Conservation (phyloP, 2,888 invertebrate genomes). For the Hymenopus coronatus region DNA sequence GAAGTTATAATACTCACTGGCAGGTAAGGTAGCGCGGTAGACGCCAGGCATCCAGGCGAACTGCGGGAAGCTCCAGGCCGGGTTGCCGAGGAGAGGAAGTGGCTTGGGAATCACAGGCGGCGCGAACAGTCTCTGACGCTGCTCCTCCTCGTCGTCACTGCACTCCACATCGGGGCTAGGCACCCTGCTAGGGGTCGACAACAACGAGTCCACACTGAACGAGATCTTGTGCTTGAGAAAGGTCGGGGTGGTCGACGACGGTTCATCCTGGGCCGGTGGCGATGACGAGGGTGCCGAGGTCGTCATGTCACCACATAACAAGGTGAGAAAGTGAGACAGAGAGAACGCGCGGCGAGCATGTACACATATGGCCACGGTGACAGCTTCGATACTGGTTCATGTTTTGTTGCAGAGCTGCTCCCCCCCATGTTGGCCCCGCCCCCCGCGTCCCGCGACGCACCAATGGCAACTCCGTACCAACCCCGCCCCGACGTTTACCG, state of each 20-base stretch:
- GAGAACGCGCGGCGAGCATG: no score
- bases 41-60: constrained; percentile 57
- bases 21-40: constrained; percentile 58
- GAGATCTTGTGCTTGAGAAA: constrained; percentile 65
- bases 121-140: constrained; percentile 30
- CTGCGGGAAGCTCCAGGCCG: constrained; percentile 47
- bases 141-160: constrained; percentile 38
- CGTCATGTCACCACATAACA: not conserved
- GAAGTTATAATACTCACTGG: constrained; percentile 51
- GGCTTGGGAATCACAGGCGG: constrained; percentile 40
- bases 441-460: not conserved
- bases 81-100: constrained; percentile 47
- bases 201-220: constrained; percentile 68
- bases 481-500: not conserved
- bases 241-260: constrained; percentile 24
- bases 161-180: constrained; percentile 36
- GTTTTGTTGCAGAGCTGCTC: not conserved
- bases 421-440: no score
- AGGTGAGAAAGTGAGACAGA: not conserved
- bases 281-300: not conserved
- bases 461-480: not conserved
- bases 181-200: constrained; percentile 44
- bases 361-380: not conserved
- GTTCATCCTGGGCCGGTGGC: not conserved
- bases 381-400: not conserved